Evolutionary conservation across 1,140 invertebrate genomes (phyloP).

Genomic region (Trichonephila clavata): DNA sequence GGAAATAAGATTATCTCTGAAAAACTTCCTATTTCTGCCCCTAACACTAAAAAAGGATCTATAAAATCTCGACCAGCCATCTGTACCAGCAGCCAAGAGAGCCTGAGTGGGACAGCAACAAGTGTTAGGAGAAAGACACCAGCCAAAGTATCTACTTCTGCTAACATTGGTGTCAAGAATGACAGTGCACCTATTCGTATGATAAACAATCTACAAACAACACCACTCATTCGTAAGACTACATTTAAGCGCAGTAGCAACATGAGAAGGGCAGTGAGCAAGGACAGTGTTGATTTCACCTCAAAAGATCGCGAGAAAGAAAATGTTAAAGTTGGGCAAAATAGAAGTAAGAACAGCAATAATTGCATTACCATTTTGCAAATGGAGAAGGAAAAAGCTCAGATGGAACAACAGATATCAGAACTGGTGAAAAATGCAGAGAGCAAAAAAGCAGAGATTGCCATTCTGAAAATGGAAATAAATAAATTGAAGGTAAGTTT

Average conservation of each 20-base stretch:
- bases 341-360: slow-evolving; percentile 68
- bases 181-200: slow-evolving; percentile 60
- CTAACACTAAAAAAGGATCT: slow-evolving; percentile 3
- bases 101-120: slow-evolving; percentile 31
- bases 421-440: slow-evolving; percentile 81
- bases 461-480: slow-evolving; percentile 80
- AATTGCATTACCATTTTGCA: slow-evolving; percentile 75
- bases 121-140: slow-evolving; percentile 55
- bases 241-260: slow-evolving; percentile 28
- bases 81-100: slow-evolving; percentile 66
- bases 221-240: background rate
- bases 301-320: slow-evolving; percentile 69
- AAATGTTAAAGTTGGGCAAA: slow-evolving; percentile 61
- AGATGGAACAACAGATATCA: slow-evolving; percentile 82
- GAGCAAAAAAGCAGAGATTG: slow-evolving; percentile 80
- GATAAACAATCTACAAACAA: slow-evolving; percentile 59
- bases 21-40: background rate
- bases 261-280: slow-evolving; percentile 74
- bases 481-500: slow-evolving; percentile 79
- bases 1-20: slow-evolving; percentile 21
- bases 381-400: slow-evolving; percentile 82
- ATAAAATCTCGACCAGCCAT: slow-evolving; percentile 4
- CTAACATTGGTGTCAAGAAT: slow-evolving; percentile 46
- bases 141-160: slow-evolving; percentile 38
- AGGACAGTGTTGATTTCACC: slow-evolving; percentile 70